Conservation (phyloP, 2,888 invertebrate genomes). For the Himalopsyche anomala region DNA sequence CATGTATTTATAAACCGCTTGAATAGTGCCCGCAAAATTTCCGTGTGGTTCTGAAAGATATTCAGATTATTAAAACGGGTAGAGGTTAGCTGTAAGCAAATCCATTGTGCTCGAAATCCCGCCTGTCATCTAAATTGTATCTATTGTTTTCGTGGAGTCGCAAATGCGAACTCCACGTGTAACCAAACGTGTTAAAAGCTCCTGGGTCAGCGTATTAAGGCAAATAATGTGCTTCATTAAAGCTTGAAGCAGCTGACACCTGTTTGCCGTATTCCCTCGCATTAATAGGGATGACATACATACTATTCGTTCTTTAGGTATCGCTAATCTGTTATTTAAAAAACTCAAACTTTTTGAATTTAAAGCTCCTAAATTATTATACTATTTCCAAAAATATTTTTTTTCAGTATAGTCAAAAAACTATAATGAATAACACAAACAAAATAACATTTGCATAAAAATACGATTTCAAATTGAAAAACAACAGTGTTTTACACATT, state of each 20-base stretch:
- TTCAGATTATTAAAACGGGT: conserved; percentile 4
- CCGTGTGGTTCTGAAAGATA: neutral
- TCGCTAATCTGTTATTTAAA: too few relatives aligned
- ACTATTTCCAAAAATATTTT: too few relatives aligned
- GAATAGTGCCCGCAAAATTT: too few relatives aligned
- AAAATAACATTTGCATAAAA: too few relatives aligned
- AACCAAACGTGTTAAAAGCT: conserved; percentile 36
- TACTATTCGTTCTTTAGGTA: too few relatives aligned
- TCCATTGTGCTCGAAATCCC: neutral
- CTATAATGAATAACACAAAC: too few relatives aligned
- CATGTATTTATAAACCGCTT: too few relatives aligned
- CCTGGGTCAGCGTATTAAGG: conserved; percentile 28
- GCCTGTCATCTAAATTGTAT: conserved; percentile 5
- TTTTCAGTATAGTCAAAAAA: too few relatives aligned
- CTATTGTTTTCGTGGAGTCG: conserved; percentile 9
- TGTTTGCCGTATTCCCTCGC: conserved; percentile 1
- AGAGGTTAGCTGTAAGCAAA: neutral
- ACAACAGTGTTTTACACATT: too few relatives aligned
- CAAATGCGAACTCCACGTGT: conserved; percentile 22
- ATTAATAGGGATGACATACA: neutral
- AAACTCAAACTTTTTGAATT: too few relatives aligned
- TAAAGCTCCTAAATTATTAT: too few relatives aligned
- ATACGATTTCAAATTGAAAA: too few relatives aligned
- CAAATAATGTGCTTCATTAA: conserved; percentile 24
- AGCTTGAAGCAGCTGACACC: conserved; percentile 20